Conservation (phyloP, 2,797 vertebrate genomes). For the Aphelocoma californica region DNA sequence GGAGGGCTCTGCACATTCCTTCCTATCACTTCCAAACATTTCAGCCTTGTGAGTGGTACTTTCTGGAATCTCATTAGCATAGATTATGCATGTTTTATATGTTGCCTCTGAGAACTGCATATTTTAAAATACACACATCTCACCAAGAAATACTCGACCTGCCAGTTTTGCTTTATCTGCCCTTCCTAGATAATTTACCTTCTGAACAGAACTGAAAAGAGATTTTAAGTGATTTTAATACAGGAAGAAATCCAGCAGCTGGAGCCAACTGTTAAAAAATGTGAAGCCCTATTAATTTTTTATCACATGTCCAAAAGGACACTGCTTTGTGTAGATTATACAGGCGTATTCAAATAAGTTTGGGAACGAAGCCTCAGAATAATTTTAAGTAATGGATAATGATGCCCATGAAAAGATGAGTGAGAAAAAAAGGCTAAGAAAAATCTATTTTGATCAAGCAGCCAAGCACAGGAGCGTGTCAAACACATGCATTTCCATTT, state of each 20-base stretch:
- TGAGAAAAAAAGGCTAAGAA: slow-evolving; percentile 19
- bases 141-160: slow-evolving; percentile 21
- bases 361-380: slow-evolving; percentile 43
- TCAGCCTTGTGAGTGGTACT: background rate
- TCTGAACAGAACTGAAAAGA: slow-evolving; percentile 26
- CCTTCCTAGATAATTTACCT: slow-evolving; percentile 33
- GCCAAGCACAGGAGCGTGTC: slow-evolving; percentile 50
- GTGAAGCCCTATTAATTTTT: slow-evolving; percentile 68
- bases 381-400: slow-evolving; percentile 59
- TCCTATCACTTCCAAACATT: background rate
- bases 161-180: slow-evolving; percentile 44
- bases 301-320: slow-evolving; percentile 62
- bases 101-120: slow-evolving; percentile 32
- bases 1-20: background rate
- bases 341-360: slow-evolving; percentile 49
- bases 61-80: slow-evolving; percentile 31
- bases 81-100: slow-evolving; percentile 46
- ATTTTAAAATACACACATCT: slow-evolving; percentile 42
- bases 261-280: slow-evolving; percentile 56
- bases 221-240: slow-evolving; percentile 61
- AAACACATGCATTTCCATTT: slow-evolving; percentile 76
- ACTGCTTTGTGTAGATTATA: slow-evolving; percentile 34
- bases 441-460: slow-evolving; percentile 71
- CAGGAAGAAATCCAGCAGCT: slow-evolving; percentile 50
- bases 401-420: slow-evolving; percentile 50